Base-by-base conservation (phyloP, 2,888 invertebrate genomes). In the Mayetiola destructor region DNA sequence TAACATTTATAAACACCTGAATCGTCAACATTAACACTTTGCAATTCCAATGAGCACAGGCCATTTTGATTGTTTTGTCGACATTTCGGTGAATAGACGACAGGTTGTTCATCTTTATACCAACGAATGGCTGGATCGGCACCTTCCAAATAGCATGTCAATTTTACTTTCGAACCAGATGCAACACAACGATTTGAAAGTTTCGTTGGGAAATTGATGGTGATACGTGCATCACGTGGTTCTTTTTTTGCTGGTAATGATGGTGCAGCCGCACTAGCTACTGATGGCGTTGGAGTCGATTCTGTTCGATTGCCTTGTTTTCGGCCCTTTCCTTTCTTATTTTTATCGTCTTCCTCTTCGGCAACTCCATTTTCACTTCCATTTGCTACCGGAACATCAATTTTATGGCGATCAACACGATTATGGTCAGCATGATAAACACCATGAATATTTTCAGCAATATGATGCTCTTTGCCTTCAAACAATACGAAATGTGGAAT, bases 1-100 rank as follows among this genome's bases (percentile, higher is more conserved):
- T 82, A 76, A 68, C 91, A 91, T n/a, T 81, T 80, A 66, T 89
- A 91, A 64, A 87, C 82, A 23, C 86, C 91, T 12, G 82, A 79
- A 72, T 90, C 89, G 59, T 73, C 74, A 0, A 79, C 74, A 14
- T 77, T 74, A 1, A 82, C 81, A 63, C 83, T 80, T 40, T 79
- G 69, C 23, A 90, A 79, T 74, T 90, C 88, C 60, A 90, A 69
- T 56, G 82, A 84, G 30, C 84, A 64, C 4, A 72, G 62, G 16
- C 72, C 82, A 60, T 87, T 76, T 3, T 84, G 84, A 64, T 82
- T 81, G 6, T 65, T 66, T 58, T 64, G 64, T 23, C 55, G 55
- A 56, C 59, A 64, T 60, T 67, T 67, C 61, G 69, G 70, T 57
- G 60, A 59, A 58, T 61, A 62, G 40, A 64, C 65, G 36, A 85